Evolutionary conservation across 2,888 invertebrate species (phyloP).

Genomic region (Steromphala cineraria): DNA sequence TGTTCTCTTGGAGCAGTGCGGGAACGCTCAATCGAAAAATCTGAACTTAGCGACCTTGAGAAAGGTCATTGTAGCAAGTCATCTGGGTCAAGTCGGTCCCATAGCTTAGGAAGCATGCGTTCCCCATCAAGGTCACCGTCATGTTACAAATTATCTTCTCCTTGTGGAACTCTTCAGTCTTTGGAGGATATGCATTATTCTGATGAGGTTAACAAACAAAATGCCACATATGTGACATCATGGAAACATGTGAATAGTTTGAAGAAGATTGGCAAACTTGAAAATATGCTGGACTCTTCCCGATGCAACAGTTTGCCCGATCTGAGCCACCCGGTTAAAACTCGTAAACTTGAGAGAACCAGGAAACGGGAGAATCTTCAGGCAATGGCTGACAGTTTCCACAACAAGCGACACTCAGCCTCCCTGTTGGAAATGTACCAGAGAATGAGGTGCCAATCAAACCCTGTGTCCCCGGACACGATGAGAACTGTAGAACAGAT

Average conservation of each 20-base stretch:
- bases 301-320: conserved; percentile 64
- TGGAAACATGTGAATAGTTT: conserved; percentile 61
- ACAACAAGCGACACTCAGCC: conserved; percentile 61
- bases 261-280: conserved; percentile 45
- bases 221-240: conserved; percentile 40
- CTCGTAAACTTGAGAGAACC: background rate
- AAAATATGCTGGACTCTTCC: conserved; percentile 48
- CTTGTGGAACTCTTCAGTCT: conserved; percentile 28
- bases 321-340: conserved; percentile 36
- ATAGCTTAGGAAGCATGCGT: conserved; percentile 33
- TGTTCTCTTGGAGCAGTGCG: conserved; percentile 15
- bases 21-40: conserved; percentile 27
- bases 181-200: conserved; percentile 28
- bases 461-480: conserved; percentile 64
- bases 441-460: conserved; percentile 59
- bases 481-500: conserved; percentile 63
- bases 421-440: conserved; percentile 67
- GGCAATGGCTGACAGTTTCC: conserved; percentile 58
- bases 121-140: conserved; percentile 32
- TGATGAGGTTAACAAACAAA: background rate
- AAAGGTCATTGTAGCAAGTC: conserved; percentile 32
- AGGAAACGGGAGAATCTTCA: conserved; percentile 17
- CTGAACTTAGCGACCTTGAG: conserved; percentile 11
- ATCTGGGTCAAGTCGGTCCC: conserved; percentile 43
- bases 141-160: conserved; percentile 29